phyloP scores from a whole-genome alignment of 2,888 invertebrate genomes.

The Cheilosia vulpina region DNA sequence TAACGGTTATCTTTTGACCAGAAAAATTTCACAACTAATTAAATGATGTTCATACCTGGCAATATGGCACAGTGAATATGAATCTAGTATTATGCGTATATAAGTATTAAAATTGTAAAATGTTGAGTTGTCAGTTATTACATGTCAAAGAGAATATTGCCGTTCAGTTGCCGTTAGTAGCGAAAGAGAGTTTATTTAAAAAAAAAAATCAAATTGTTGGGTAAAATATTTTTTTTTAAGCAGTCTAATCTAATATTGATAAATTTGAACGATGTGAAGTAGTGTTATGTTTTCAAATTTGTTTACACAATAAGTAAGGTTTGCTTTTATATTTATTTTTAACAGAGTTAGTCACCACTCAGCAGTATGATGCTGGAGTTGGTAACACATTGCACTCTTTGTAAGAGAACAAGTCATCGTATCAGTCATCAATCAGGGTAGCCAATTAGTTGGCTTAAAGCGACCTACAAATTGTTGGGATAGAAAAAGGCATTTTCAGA shows the following conservation, averaged over 20 bases:
- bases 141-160: slow-evolving; percentile 7
- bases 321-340: too few species aligned
- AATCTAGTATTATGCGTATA: slow-evolving; percentile 56
- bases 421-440: too few species aligned
- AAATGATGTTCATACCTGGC: slow-evolving; percentile 44
- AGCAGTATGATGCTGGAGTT: too few species aligned
- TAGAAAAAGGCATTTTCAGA: too few species aligned
- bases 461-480: too few species aligned
- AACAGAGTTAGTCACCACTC: too few species aligned
- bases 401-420: too few species aligned
- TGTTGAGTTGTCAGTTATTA: slow-evolving; percentile 55
- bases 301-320: not conserved
- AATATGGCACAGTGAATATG: slow-evolving; percentile 51
- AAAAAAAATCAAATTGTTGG: slow-evolving; percentile 14
- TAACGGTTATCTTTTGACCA: slow-evolving; percentile 84
- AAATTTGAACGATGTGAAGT: slow-evolving; percentile 12
- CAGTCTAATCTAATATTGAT: slow-evolving; percentile 10
- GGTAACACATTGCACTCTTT: too few species aligned
- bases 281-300: not conserved
- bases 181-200: slow-evolving; percentile 38
- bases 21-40: slow-evolving; percentile 73
- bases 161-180: slow-evolving; percentile 33
- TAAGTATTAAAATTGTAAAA: slow-evolving; percentile 72
- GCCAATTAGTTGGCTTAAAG: too few species aligned
- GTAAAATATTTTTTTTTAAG: slow-evolving; percentile 16